Percentiles rank a stretch among this genome's conserved stretches.
Conservation (phyloP, 2,113 vertebrate genomes). For the Eclectus roratus region DNA sequence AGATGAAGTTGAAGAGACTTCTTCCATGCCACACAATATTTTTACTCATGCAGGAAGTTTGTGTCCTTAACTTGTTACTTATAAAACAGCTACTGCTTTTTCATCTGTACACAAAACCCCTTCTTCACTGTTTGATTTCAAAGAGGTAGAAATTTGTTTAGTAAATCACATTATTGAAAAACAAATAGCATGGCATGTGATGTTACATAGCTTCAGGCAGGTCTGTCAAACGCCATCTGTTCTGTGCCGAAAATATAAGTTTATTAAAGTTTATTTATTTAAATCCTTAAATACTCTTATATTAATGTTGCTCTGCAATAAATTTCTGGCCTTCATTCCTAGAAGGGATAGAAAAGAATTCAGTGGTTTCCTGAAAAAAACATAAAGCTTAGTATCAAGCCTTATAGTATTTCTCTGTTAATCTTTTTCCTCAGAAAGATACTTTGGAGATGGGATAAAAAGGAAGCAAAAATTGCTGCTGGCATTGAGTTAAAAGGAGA, state of each 20-base stretch:
- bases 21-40: neutral
- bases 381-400: neutral
- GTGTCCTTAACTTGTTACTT: neutral
- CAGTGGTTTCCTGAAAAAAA: neutral
- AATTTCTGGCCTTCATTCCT: slow-evolving; percentile 5
- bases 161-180: slow-evolving; percentile 61
- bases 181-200: slow-evolving; percentile 32
- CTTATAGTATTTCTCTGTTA: neutral
- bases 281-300: slow-evolving; percentile 60
- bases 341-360: slow-evolving; percentile 17
- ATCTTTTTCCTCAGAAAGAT: neutral
- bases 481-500: slow-evolving; percentile 2
- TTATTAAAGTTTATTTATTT: slow-evolving; percentile 75
- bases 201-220: slow-evolving; percentile 52
- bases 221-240: slow-evolving; percentile 70
- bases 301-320: slow-evolving; percentile 39
- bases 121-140: neutral
- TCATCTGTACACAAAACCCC: neutral
- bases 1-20: neutral
- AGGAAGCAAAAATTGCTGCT: slow-evolving; percentile 23
- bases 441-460: neutral
- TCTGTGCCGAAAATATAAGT: slow-evolving; percentile 53
- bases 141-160: slow-evolving; percentile 36
- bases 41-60: neutral
- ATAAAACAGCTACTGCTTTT: neutral